phyloP scores from a whole-genome alignment of 2,113 vertebrate genomes.

The Craseonycteris thonglongyai region DNA sequence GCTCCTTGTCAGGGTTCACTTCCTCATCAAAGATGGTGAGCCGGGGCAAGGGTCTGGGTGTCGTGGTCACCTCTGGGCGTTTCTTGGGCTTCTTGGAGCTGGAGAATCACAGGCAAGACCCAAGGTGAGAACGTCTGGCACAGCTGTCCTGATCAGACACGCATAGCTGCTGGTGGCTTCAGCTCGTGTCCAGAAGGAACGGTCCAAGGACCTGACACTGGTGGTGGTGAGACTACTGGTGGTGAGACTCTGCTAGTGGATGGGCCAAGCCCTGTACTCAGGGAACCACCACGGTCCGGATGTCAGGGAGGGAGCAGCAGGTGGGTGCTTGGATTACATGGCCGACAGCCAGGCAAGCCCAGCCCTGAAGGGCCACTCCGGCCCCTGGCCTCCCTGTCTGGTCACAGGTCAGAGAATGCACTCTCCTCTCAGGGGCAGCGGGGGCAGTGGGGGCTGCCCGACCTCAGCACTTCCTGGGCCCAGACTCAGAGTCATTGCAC shows the following conservation, averaged over 20 bases:
- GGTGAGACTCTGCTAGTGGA: rapidly evolving
- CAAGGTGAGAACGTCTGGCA: background rate
- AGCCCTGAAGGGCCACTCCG: too few species aligned
- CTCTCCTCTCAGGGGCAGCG: rapidly evolving
- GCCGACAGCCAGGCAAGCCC: rapidly evolving
- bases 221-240: rapidly evolving
- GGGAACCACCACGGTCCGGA: rapidly evolving
- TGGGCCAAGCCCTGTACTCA: rapidly evolving
- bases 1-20: slow-evolving; percentile 70
- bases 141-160: background rate
- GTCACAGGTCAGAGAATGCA: rapidly evolving
- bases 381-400: rapidly evolving
- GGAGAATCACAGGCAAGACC: slow-evolving; percentile 11
- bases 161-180: background rate
- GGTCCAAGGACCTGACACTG: rapidly evolving
- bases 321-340: rapidly evolving
- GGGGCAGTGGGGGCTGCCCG: rapidly evolving
- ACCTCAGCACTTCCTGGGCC: too few species aligned
- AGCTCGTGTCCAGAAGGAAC: background rate
- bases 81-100: slow-evolving; percentile 82
- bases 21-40: slow-evolving; percentile 83
- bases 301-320: background rate
- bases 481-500: background rate
- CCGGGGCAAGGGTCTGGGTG: slow-evolving; percentile 48
- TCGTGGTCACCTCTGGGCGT: background rate